These are phyloP conservation scores for Melipona bicolor DNA, from an alignment of 2,888 invertebrate genomes.

Conservation along the genomic window DNA sequence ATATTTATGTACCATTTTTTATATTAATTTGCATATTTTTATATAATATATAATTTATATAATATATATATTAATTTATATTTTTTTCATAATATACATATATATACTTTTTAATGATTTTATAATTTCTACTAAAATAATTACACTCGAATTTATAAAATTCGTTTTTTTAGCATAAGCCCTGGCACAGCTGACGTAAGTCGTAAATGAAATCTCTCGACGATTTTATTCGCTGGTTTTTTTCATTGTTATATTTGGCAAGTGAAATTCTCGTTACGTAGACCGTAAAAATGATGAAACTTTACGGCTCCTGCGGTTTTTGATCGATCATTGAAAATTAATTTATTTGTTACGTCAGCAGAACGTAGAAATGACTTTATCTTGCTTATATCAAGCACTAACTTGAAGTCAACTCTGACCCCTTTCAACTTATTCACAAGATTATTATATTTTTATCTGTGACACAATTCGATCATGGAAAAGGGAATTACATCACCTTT, in stretches of 20 bases:
- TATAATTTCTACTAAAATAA: not conserved
- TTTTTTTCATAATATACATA: not conserved
- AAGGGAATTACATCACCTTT: not conserved
- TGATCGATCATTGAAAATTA: not conserved
- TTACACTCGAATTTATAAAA: not conserved
- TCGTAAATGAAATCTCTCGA: not conserved
- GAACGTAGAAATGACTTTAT: constrained; percentile 3
- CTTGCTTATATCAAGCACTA: constrained; percentile 11
- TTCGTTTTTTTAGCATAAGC: not conserved
- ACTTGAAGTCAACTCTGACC: constrained; percentile 25
- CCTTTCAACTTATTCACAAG: constrained; percentile 22
- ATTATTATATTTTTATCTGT: constrained; percentile 30
- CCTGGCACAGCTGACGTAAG: not conserved
- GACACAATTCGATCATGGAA: constrained; percentile 30
- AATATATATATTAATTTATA: not conserved
- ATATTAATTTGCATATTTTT: too few relatives aligned
- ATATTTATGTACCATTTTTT: too few relatives aligned
- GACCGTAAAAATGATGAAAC: constrained; percentile 20
- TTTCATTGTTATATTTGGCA: not conserved
- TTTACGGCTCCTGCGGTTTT: not conserved
- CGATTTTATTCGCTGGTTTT: not conserved
- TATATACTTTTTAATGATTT: not conserved
- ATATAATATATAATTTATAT: too few relatives aligned
- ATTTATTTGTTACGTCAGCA: not conserved
- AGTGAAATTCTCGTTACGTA: constrained; percentile 40